Conservation (phyloP, 2,888 invertebrate species). For the Aphelenchoides bicaudatus region DNA sequence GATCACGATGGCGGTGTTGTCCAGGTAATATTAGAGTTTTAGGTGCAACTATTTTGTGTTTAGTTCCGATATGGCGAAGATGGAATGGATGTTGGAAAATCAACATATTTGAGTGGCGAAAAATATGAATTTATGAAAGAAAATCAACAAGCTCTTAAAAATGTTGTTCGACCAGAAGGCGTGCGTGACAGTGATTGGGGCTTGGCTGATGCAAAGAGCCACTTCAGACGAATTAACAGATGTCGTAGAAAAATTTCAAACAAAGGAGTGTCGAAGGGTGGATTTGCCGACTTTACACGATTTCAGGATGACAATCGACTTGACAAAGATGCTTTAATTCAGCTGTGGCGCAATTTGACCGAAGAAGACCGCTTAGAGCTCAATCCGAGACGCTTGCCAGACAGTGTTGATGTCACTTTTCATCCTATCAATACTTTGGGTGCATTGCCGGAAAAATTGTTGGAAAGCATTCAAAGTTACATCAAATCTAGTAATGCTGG, state of each 20-base stretch:
- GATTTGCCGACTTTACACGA: conserved; percentile 40
- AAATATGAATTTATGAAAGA: conserved; percentile 78
- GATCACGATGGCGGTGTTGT: conserved; percentile 88
- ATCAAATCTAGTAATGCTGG: conserved; percentile 12
- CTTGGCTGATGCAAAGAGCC: conserved; percentile 63
- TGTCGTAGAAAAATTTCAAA: conserved; percentile 20
- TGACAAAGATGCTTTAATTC: conserved; percentile 29
- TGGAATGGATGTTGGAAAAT: conserved; percentile 75
- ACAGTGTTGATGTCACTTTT: conserved; percentile 59
- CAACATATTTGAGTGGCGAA: conserved; percentile 75
- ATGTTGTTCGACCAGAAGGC: conserved; percentile 39
- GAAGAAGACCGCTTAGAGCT: conserved; percentile 30
- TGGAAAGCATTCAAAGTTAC: conserved; percentile 65
- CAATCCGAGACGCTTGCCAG: conserved; percentile 1
- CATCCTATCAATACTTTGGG: conserved; percentile 77
- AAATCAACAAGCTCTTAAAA: conserved; percentile 66
- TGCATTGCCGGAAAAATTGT: conserved; percentile 77
- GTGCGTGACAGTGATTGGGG: conserved; percentile 62
- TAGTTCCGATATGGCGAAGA: conserved; percentile 88
- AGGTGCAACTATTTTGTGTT: conserved; percentile 14
- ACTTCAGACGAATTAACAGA: conserved; percentile 65
- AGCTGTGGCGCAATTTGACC: conserved; percentile 42
- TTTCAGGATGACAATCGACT: conserved; percentile 19
- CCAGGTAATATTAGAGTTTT: conserved; percentile 66
- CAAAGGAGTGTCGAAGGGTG: conserved; percentile 29